Conservation (phyloP, 2,797 vertebrate species). For the Aythya fuligula region DNA sequence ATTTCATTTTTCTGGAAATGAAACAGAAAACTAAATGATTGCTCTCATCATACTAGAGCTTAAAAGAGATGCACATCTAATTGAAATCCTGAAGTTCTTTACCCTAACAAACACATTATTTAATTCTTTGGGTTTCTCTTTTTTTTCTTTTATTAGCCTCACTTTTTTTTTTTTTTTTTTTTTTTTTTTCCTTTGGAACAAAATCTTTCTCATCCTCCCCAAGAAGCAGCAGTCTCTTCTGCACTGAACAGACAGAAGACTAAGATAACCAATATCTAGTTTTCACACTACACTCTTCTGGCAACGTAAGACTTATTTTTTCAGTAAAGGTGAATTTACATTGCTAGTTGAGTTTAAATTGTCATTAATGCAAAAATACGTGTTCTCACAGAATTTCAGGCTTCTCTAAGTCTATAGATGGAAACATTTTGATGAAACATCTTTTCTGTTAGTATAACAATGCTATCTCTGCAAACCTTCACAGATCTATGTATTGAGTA, state of each 20-base stretch:
- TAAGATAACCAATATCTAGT: neutral
- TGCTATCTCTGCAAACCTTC: neutral
- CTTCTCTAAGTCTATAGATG: neutral
- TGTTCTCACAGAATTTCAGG: neutral
- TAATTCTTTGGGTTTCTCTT: neutral
- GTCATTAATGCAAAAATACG: neutral
- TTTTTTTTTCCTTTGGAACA: neutral
- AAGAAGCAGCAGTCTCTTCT: neutral
- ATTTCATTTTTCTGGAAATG: slow-evolving; percentile 36
- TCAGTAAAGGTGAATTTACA: neutral
- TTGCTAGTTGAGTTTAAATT: neutral
- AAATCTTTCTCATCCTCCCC: neutral
- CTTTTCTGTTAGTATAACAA: neutral
- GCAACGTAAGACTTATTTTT: neutral
- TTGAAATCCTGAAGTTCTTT: neutral
- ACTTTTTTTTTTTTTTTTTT: neutral
- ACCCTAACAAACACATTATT: neutral
- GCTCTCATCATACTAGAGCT: neutral
- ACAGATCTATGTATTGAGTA: neutral
- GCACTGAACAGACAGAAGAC: neutral
- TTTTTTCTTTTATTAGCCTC: neutral
- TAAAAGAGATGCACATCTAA: neutral
- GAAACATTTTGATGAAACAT: neutral
- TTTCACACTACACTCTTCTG: neutral
- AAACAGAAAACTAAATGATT: neutral